Conservation (phyloP, 2,113 vertebrate species). For the Centropristis striata region DNA sequence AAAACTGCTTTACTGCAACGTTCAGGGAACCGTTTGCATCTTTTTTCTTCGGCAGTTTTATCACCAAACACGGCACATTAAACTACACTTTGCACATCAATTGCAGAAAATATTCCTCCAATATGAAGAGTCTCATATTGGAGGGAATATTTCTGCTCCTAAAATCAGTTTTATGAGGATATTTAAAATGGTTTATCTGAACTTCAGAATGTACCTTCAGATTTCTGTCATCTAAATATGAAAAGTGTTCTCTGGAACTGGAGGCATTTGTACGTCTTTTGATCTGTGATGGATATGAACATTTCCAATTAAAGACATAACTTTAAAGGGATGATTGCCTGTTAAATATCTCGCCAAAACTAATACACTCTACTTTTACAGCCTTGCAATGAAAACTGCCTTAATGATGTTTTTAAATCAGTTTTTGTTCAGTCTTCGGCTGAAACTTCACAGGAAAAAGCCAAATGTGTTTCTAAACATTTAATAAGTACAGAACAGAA, state of each 20-base stretch:
- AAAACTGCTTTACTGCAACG: constrained; percentile 38
- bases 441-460: neutral
- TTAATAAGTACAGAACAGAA: neutral
- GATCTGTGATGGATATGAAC: neutral
- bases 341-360: neutral
- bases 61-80: constrained; percentile 42
- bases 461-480: neutral
- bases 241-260: constrained; percentile 9
- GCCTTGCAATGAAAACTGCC: neutral
- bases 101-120: constrained; percentile 41
- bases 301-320: constrained; percentile 6
- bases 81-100: constrained; percentile 41
- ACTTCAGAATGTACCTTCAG: neutral
- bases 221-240: neutral
- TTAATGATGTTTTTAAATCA: neutral
- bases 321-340: neutral
- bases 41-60: constrained; percentile 11
- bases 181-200: constrained; percentile 16
- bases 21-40: constrained; percentile 42
- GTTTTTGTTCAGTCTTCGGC: neutral
- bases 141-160: constrained; percentile 21
- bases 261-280: neutral
- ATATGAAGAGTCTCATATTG: constrained; percentile 10
- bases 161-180: constrained; percentile 27
- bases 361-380: constrained; percentile 8